These are phyloP conservation scores for Oreocharis arfaki DNA, from an alignment of 2,113 vertebrate genomes.

Conservation along the genomic window DNA sequence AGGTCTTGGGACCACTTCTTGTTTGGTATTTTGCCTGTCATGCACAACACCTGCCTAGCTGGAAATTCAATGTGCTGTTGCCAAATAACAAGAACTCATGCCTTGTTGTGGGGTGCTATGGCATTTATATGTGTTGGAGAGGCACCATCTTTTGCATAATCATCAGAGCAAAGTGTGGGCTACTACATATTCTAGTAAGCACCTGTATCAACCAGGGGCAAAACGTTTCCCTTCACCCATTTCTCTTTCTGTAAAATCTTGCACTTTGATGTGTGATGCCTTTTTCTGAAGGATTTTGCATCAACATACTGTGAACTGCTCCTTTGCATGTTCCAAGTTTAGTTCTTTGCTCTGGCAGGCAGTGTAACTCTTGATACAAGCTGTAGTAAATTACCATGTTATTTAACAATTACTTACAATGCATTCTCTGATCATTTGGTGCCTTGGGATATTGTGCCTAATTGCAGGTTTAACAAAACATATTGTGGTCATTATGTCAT, in stretches of 20 bases:
- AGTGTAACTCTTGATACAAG: not conserved
- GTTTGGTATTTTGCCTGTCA: not conserved
- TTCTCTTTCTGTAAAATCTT: not conserved
- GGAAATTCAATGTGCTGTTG: not conserved
- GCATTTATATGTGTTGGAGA: not conserved
- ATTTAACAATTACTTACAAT: conserved; percentile 29
- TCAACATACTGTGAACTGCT: not conserved
- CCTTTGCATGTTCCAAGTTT: not conserved
- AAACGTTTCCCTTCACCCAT: not conserved
- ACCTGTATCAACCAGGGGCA: not conserved
- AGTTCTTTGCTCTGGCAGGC: not conserved
- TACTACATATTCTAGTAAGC: not conserved
- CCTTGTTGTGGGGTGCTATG: not conserved
- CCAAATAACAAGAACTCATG: not conserved
- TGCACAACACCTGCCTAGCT: not conserved
- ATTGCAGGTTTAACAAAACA: conserved; percentile 21
- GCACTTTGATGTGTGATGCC: not conserved
- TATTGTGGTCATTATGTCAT: not conserved
- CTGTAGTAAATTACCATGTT: not conserved
- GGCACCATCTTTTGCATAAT: not conserved
- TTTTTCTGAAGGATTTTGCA: not conserved
- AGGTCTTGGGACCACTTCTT: not conserved
- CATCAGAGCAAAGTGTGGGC: not conserved
- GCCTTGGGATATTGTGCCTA: not conserved
- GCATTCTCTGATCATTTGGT: not conserved